Conservation (phyloP, 1,140 invertebrate species). For the Pissodes strobi region DNA sequence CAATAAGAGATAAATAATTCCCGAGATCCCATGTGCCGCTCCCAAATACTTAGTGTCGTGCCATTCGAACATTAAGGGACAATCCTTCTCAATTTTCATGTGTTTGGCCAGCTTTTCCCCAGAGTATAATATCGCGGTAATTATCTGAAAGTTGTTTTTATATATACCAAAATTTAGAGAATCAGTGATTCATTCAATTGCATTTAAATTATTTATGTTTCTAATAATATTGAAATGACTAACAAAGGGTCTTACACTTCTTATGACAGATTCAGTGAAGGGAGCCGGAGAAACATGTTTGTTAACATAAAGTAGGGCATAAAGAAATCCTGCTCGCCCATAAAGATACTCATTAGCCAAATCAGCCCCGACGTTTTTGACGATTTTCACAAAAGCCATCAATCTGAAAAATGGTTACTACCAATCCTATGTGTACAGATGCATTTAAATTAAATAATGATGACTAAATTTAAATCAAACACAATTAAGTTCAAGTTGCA, state of each 20-base stretch:
- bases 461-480: too few relatives aligned
- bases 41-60: constrained; percentile 87
- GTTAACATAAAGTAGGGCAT: constrained; percentile 73
- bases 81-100: constrained; percentile 54
- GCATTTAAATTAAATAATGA: background rate
- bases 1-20: constrained; percentile 82
- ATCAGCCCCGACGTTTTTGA: constrained; percentile 57
- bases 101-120: constrained; percentile 64
- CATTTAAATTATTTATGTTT: background rate
- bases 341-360: constrained; percentile 84
- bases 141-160: constrained; percentile 35
- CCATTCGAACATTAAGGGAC: constrained; percentile 83
- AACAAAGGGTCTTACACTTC: constrained; percentile 52
- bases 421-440: background rate
- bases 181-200: background rate
- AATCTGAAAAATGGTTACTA: constrained; percentile 56
- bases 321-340: constrained; percentile 85
- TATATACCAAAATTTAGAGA: background rate
- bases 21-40: constrained; percentile 84
- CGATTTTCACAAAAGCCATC: constrained; percentile 58
- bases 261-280: constrained; percentile 58
- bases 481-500: background rate
- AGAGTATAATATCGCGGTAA: constrained; percentile 66
- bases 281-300: constrained; percentile 59
- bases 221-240: background rate